A percentile compares a stretch with the other conserved stretches of the same genome.
Conservation (phyloP, 2,113 vertebrate genomes). For the Brachyistius frenatus region DNA sequence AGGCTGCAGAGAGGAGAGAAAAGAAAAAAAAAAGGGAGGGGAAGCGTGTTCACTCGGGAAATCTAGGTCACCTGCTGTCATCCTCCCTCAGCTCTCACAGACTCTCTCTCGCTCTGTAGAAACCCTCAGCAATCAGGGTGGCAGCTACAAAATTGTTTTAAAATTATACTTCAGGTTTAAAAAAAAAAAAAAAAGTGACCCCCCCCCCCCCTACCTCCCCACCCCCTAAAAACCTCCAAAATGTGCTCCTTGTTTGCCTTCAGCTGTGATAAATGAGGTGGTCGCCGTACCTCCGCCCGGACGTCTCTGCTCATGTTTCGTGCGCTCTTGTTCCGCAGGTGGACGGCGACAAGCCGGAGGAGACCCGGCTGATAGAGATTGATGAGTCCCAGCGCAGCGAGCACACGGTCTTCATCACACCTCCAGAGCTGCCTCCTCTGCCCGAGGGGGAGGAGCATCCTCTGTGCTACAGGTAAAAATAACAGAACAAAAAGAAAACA, state of each 20-base stretch:
- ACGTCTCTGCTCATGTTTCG: slow-evolving; percentile 6
- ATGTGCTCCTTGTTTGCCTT: not conserved
- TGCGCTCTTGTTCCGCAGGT: slow-evolving; percentile 80
- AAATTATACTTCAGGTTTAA: not conserved
- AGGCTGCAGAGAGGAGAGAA: slow-evolving; percentile 7
- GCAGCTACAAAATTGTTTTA: not conserved
- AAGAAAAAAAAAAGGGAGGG: not conserved
- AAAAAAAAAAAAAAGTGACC: not conserved
- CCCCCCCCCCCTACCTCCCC: no score
- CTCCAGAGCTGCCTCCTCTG: slow-evolving; percentile 93
- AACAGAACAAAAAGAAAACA: no score
- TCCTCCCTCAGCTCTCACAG: slow-evolving; percentile 14
- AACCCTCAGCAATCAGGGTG: slow-evolving; percentile 4
- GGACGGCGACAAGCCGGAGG: slow-evolving; percentile 90
- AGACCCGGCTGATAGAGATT: slow-evolving; percentile 92
- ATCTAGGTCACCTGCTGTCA: slow-evolving; percentile 62
- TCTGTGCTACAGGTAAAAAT: slow-evolving; percentile 91
- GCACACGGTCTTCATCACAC: slow-evolving; percentile 98
- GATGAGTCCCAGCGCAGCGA: slow-evolving; percentile 97
- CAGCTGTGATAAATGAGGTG: slow-evolving; percentile 23
- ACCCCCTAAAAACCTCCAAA: not conserved
- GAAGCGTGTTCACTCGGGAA: slow-evolving; percentile 1
- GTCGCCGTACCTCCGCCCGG: slow-evolving; percentile 1
- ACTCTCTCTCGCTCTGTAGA: slow-evolving; percentile 2
- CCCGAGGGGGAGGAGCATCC: slow-evolving; percentile 92